These are phyloP conservation scores for Endomychus coccineus DNA, from an alignment of 2,888 invertebrate species.

Conservation along the genomic window DNA sequence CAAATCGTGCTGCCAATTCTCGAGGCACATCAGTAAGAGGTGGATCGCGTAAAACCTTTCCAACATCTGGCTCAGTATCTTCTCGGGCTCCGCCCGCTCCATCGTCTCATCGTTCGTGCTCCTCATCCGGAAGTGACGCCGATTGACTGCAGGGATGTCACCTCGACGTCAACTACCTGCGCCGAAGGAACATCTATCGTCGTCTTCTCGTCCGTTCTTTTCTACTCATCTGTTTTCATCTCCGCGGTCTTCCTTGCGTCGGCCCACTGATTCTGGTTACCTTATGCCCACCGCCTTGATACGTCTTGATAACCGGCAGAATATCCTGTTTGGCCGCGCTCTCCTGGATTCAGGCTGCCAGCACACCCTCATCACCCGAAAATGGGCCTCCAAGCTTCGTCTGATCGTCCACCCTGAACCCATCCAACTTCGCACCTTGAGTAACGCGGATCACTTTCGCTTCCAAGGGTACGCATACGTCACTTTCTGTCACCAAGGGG, in stretches of 20 bases:
- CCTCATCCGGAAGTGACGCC: too few relatives aligned
- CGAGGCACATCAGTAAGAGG: too few relatives aligned
- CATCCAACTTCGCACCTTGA: conserved; percentile 3
- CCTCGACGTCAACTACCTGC: background rate
- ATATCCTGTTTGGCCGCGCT: background rate
- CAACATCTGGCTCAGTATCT: too few relatives aligned
- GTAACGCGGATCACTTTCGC: conserved; percentile 5
- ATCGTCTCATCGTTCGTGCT: background rate
- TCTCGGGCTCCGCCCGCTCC: too few relatives aligned
- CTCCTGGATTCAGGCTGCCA: conserved; percentile 5
- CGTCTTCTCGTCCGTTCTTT: background rate
- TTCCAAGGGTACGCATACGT: conserved; percentile 5
- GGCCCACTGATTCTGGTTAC: conserved; percentile 1
- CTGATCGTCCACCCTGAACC: background rate
- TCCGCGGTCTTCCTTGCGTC: conserved; percentile 5
- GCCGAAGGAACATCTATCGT: conserved; percentile 1
- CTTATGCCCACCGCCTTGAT: conserved; percentile 1
- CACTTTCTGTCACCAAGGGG: conserved; percentile 5
- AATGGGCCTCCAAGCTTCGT: conserved; percentile 1
- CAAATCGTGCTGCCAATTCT: too few relatives aligned
- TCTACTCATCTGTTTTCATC: conserved; percentile 1
- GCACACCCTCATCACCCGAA: conserved; percentile 2
- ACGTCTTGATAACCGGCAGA: background rate
- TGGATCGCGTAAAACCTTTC: too few relatives aligned
- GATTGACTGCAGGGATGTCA: too few relatives aligned